Conservation (phyloP, 2,113 vertebrate genomes). For the Paedocypris sp. region DNA sequence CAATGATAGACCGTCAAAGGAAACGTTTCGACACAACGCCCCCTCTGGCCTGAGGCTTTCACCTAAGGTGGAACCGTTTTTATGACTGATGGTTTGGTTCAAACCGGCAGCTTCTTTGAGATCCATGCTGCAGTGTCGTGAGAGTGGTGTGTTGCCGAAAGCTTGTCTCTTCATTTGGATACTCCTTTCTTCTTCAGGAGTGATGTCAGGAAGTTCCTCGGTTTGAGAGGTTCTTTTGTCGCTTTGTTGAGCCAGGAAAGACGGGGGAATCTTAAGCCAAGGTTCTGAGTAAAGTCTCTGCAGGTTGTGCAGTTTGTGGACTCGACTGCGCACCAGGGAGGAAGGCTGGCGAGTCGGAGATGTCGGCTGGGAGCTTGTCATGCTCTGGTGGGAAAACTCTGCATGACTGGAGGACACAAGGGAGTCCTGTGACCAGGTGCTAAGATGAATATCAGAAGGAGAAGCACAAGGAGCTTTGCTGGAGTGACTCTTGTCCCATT, state of each 20-base stretch:
- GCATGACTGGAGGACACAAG: conserved; percentile 46
- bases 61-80: not conserved
- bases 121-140: conserved; percentile 58
- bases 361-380: conserved; percentile 46
- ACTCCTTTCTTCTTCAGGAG: conserved; percentile 55
- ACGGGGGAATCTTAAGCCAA: conserved; percentile 64
- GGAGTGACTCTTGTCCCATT: conserved; percentile 31
- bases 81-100: conserved; percentile 49
- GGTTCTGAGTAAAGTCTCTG: conserved; percentile 65
- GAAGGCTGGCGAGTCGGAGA: conserved; percentile 52
- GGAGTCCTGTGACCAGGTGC: conserved; percentile 45
- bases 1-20: conserved; percentile 61
- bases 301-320: conserved; percentile 47
- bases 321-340: not conserved
- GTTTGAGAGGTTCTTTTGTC: conserved; percentile 49
- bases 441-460: conserved; percentile 70
- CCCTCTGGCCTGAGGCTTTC: conserved; percentile 9
- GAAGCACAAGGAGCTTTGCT: conserved; percentile 49
- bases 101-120: conserved; percentile 53
- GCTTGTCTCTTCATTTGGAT: conserved; percentile 48
- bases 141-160: conserved; percentile 45
- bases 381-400: conserved; percentile 42
- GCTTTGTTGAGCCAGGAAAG: conserved; percentile 54
- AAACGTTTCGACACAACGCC: conserved; percentile 51
- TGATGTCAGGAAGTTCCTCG: conserved; percentile 53